Evolutionary conservation across 2,888 invertebrate species (phyloP), one percentile per base, ranked within the genome.

Genomic region (Acrobasis repandana): DNA sequence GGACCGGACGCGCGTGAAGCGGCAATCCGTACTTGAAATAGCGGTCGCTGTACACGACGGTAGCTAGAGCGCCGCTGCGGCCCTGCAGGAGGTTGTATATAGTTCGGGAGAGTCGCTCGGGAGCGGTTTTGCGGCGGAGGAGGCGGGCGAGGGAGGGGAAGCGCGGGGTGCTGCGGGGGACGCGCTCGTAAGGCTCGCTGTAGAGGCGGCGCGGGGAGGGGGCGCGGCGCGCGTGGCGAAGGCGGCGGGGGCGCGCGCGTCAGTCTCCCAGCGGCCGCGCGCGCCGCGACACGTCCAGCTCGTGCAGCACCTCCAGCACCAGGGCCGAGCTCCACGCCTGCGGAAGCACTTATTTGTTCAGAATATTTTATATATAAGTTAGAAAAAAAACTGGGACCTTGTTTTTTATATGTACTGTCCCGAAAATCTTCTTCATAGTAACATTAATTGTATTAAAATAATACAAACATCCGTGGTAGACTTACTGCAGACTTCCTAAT

Each of bases 241-340:
- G 70, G 69, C 77, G 77, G 70, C 77, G 79, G 72, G 77, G 75
- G 56, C 79, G 75, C 69, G 71, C 74, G 73, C 77, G 81, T 77
- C 84, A 82, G 74, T 78, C 83, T 71, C 68, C 57, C 64, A 83
- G 78, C 61, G 84, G 80, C 54, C 79, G 77, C 75, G 70, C 70
- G 70, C 78, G 78, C 70, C 76, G 79, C 71, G 77, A 74, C 58
- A 78, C 73, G 65, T 92, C 86, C 65, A 95, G 84, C 67, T 94
- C 95, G 75, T 94, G 85, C 58, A 94, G 86, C 86, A 96, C 98
- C 93, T 99, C 99, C 70, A 99, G 90, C 68, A 98, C 93, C 64
- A 96, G 94, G 58, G 95, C 96, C 79, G 97, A 95, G 86, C 98
- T 98, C 99, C 99, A 99, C 2, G 99, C 99, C 92, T 99, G 54